Evolutionary conservation across 2,113 vertebrate genomes (phyloP).

Genomic region (Bagarius yarrelli): DNA sequence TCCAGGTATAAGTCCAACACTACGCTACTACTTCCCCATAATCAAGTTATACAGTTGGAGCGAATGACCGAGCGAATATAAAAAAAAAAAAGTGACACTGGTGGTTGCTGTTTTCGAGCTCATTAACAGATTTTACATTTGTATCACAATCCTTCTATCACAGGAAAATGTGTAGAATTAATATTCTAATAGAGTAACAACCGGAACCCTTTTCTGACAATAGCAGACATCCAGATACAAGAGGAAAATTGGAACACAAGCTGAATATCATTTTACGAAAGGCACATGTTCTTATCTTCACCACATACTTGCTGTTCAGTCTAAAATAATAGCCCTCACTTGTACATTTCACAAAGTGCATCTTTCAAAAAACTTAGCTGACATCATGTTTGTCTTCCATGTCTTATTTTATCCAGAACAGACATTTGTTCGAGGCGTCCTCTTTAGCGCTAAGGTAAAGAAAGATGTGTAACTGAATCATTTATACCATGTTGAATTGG

Average conservation of each 20-base stretch:
- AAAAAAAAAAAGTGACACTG: neutral
- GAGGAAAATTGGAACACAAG: neutral
- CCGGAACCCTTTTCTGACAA: neutral
- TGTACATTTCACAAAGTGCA: slow-evolving; percentile 25
- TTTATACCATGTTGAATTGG: neutral
- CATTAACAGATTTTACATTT: neutral
- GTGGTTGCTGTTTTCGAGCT: slow-evolving; percentile 11
- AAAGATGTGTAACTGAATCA: neutral
- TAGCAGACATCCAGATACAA: neutral
- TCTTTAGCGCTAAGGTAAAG: neutral
- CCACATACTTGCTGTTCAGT: neutral
- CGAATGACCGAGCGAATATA: too few species aligned
- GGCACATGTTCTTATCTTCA: neutral
- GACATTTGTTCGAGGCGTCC: neutral
- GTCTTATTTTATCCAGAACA: slow-evolving; percentile 23
- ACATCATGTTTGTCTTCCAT: slow-evolving; percentile 43
- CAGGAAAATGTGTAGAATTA: neutral
- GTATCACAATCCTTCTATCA: neutral
- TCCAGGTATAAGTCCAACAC: too few species aligned
- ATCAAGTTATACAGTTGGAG: too few species aligned
- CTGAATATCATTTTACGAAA: neutral
- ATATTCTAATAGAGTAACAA: neutral
- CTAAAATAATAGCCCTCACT: neutral
- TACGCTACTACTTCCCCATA: too few species aligned
- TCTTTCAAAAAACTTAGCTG: slow-evolving; percentile 41